Conservation (phyloP, 2,888 invertebrate genomes). For the Bimastos eiseni region DNA sequence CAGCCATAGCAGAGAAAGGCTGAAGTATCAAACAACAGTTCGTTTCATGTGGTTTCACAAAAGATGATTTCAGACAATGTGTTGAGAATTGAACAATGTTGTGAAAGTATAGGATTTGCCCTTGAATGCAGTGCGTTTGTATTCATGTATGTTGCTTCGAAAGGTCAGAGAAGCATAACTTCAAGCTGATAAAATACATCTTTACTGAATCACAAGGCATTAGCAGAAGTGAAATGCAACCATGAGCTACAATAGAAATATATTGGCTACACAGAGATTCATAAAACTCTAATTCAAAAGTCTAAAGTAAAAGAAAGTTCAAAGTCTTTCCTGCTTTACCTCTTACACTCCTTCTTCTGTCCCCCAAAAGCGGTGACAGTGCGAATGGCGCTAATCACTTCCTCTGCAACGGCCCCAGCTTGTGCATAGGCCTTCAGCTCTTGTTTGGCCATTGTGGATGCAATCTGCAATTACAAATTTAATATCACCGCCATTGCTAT, state of each 20-base stretch:
- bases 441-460: conserved; percentile 44
- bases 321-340: conserved; percentile 38
- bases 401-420: conserved; percentile 49
- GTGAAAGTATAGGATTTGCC: no score
- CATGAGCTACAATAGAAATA: not conserved
- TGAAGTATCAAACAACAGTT: not conserved
- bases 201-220: not conserved
- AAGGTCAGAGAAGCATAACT: no score
- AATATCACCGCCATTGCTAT: not conserved
- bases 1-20: not conserved
- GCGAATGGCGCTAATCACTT: conserved; percentile 48
- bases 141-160: no score
- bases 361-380: conserved; percentile 53
- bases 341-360: conserved; percentile 47
- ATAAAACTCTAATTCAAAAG: not conserved
- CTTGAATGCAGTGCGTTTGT: no score
- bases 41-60: no score
- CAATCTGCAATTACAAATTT: conserved; percentile 14
- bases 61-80: no score
- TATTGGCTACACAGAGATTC: no score
- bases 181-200: no score
- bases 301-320: not conserved
- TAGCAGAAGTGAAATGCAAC: no score
- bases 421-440: conserved; percentile 68
- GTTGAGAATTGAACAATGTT: no score